Conservation (phyloP, 2,888 invertebrate species). For the Macaria notata region DNA sequence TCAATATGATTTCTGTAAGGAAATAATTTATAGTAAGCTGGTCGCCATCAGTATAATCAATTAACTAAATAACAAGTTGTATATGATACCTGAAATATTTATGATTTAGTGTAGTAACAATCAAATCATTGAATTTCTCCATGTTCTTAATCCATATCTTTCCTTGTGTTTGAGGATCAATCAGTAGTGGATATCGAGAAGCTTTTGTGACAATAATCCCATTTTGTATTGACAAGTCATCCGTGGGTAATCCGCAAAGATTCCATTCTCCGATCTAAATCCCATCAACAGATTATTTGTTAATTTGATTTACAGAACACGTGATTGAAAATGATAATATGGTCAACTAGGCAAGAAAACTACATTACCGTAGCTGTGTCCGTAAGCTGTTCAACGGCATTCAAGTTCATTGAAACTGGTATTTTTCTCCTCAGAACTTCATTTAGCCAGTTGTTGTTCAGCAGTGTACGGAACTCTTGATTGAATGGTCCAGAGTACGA, state of each 20-base stretch:
- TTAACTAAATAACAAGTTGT: too few species aligned
- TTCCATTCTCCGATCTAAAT: slow-evolving; percentile 92
- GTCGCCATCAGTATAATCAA: too few species aligned
- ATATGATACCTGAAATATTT: slow-evolving; percentile 83
- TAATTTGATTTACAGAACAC: neutral
- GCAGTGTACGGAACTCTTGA: slow-evolving; percentile 88
- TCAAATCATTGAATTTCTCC: slow-evolving; percentile 87
- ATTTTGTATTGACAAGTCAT: slow-evolving; percentile 94
- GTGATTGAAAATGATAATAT: neutral
- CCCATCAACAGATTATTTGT: too few species aligned
- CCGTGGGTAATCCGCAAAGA: slow-evolving; percentile 93
- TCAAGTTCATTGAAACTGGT: slow-evolving; percentile 89
- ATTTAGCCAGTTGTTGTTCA: slow-evolving; percentile 86
- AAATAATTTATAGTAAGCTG: too few species aligned
- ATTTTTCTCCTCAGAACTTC: slow-evolving; percentile 86
- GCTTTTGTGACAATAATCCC: slow-evolving; percentile 95
- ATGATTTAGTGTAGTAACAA: slow-evolving; percentile 84
- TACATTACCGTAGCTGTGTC: slow-evolving; percentile 88
- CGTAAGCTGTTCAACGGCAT: slow-evolving; percentile 88
- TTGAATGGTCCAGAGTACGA: slow-evolving; percentile 96
- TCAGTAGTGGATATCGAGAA: slow-evolving; percentile 90
- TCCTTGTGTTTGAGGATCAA: slow-evolving; percentile 96
- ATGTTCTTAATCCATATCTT: slow-evolving; percentile 94
- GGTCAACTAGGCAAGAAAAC: neutral
- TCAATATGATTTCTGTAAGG: slow-evolving; percentile 88